Base-by-base conservation (phyloP, 2,888 invertebrate species). In the Noctua janthe region DNA sequence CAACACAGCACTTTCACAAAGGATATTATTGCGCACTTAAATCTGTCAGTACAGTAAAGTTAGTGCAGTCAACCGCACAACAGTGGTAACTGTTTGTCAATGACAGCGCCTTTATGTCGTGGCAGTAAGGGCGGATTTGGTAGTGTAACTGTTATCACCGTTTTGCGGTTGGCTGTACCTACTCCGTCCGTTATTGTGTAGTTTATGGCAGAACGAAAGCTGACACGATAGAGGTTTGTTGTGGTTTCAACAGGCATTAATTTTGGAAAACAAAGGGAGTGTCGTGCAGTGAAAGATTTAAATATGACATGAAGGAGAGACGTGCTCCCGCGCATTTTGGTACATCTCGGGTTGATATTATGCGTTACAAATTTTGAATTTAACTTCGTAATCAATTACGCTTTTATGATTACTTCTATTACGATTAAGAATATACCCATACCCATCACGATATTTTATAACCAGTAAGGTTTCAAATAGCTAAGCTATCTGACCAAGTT, bases 11-110 rank as follows among this genome's bases (percentile, higher is more conserved):
- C 82, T 81, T 78, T 76, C 78, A 81, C 81, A 74, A 78, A 82
- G 78, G 76, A 74, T 75, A 75, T 81, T 82, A 85, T 76, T 74
- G 70, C 69, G n/a, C 79, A 74, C 76, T 80, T 85, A 87, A 87
- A 86, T 81, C 82, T 83, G 80, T 87, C 87, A 80, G 75, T 83
- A 72, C 54, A 1, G 29, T 29, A 29, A 64, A 43, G 75, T 67
- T 17, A 71, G 35, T 71, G 47, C n/a, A 47, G n/a, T n/a, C 8
- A n/a, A 69, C 67, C 17, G 29, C 17, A 17, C 17, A 66, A 66
- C 0, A 35, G 64, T 35, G 35, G 8, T 35, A 20, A 35, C 20
- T 8, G 35, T 35, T 64, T 35, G 35, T 66, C 20, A 35, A 3
- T 20, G 10, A 35, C 10, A 20, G 10, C 64, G 64, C 4, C 20